Evolutionary conservation across 2,113 vertebrate genomes (phyloP).

Genomic region (Genyomyrus donnyi): DNA sequence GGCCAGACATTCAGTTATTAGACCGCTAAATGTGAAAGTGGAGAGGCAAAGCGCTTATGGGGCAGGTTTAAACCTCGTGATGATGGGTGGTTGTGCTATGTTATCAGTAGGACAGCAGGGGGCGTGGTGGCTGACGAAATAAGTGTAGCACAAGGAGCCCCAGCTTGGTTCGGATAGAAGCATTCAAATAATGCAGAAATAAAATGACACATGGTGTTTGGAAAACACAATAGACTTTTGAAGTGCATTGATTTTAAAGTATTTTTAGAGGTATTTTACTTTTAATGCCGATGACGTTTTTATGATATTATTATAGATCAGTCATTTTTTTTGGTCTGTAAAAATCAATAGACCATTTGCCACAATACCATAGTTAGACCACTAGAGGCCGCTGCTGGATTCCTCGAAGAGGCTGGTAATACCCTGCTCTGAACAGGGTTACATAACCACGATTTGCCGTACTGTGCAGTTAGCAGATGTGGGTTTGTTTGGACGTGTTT

Average conservation of each 20-base stretch:
- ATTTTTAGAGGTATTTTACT: neutral
- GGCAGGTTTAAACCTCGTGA: neutral
- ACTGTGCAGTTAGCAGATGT: neutral
- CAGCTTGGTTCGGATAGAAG: neutral
- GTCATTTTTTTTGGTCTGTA: neutral
- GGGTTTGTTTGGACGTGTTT: neutral
- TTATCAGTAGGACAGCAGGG: neutral
- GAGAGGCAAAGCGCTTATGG: neutral
- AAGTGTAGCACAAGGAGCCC: neutral
- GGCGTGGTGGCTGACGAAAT: neutral
- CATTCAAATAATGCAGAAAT: neutral
- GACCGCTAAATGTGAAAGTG: neutral
- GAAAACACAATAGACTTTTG: neutral
- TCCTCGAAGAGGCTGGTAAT: neutral
- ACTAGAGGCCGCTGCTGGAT: constrained; percentile 30
- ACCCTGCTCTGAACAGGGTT: neutral
- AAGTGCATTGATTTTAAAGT: neutral
- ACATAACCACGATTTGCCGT: neutral
- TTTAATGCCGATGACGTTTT: neutral
- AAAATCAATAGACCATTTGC: neutral
- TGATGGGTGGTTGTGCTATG: neutral
- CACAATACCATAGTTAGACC: constrained; percentile 8
- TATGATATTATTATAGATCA: neutral
- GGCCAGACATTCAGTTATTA: neutral
- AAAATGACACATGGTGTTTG: neutral